Conservation (phyloP, 1,140 invertebrate genomes). For the Anagrus nilaparvatae region DNA sequence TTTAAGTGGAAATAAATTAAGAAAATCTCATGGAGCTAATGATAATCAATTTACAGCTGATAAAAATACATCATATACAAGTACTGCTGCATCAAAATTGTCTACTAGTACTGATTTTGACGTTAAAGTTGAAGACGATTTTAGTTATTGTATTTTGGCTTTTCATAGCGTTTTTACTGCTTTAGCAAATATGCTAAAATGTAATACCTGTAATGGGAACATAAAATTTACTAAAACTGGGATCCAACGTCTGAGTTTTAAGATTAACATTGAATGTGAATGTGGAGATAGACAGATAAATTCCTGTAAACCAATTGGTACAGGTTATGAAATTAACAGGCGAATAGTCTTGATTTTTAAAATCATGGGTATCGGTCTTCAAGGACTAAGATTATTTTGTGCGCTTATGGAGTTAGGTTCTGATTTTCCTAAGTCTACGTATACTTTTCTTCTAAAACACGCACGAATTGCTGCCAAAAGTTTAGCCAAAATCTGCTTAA, state of each 20-base stretch:
- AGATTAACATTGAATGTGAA: neutral
- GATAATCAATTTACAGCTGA: neutral
- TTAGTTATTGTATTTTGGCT: constrained; percentile 9
- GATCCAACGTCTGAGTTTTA: neutral
- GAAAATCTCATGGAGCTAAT: too few relatives aligned
- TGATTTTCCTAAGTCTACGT: constrained; percentile 7
- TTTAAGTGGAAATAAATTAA: too few relatives aligned
- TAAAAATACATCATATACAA: neutral
- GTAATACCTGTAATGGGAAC: constrained; percentile 3
- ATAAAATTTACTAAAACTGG: neutral
- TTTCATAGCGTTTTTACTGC: constrained; percentile 7
- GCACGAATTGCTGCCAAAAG: constrained; percentile 4
- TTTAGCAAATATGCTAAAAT: constrained; percentile 3
- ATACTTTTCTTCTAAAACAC: constrained; percentile 4
- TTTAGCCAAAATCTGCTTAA: constrained; percentile 6
- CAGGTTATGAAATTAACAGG: constrained; percentile 7
- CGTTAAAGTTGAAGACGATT: constrained; percentile 5
- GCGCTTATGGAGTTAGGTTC: constrained; percentile 7
- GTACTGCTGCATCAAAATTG: constrained; percentile 10
- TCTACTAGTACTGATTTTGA: too few relatives aligned
- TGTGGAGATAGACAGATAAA: constrained; percentile 5
- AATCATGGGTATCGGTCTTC: constrained; percentile 7
- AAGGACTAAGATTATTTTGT: constrained; percentile 9
- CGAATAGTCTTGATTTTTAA: constrained; percentile 8
- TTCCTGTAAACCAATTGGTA: constrained; percentile 3